A percentile compares a stretch with the other conserved stretches of the same genome.
These are phyloP conservation scores for Netelia inedita DNA, from an alignment of 2,888 invertebrate species.

Conservation along the genomic window DNA sequence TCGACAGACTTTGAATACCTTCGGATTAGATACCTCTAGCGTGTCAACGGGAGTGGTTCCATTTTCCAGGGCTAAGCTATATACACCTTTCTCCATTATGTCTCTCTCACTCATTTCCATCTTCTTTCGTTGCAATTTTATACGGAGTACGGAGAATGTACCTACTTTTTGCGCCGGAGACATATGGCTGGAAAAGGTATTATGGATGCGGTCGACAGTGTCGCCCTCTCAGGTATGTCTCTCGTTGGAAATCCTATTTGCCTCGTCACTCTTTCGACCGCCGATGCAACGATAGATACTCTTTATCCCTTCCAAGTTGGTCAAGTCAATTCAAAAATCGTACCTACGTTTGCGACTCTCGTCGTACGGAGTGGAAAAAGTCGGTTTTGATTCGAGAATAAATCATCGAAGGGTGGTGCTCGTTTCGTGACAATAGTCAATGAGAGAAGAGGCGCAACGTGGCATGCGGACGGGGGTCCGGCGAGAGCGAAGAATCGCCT, in stretches of 20 bases:
- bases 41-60: slow-evolving; percentile 41
- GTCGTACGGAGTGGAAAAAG: slow-evolving; percentile 20
- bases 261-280: background rate
- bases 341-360: background rate
- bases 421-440: slow-evolving; percentile 67
- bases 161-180: slow-evolving; percentile 21
- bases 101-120: slow-evolving; percentile 62
- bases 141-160: slow-evolving; percentile 18
- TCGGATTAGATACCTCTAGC: slow-evolving; percentile 61
- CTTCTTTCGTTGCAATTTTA: slow-evolving; percentile 47
- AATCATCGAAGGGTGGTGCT: slow-evolving; percentile 67
- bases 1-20: slow-evolving; percentile 51
- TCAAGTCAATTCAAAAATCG: background rate
- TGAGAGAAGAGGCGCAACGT: slow-evolving; percentile 57
- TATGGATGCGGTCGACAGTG: slow-evolving; percentile 11
- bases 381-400: slow-evolving; percentile 64
- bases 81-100: slow-evolving; percentile 17
- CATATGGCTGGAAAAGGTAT: slow-evolving; percentile 26
- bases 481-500: slow-evolving; percentile 71
- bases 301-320: background rate
- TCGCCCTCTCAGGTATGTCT: background rate
- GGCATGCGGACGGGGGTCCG: slow-evolving; percentile 61
- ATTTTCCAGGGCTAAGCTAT: slow-evolving; percentile 43
- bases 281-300: background rate
- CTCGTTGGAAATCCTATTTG: background rate